Evolutionary conservation across 2,888 invertebrate species (phyloP).

Genomic region (Dinocampus coccinellae): DNA sequence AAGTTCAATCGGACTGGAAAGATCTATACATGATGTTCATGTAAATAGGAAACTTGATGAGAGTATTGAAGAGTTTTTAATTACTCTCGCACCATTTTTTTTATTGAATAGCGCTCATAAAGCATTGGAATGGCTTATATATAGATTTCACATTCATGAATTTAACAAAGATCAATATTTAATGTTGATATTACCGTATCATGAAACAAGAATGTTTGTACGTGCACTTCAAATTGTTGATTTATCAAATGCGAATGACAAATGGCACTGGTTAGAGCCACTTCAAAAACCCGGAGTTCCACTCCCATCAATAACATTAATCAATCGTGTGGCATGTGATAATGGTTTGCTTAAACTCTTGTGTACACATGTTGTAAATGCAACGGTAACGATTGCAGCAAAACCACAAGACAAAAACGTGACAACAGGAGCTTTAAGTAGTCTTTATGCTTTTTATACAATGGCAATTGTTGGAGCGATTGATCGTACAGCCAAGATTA

Average conservation of each 20-base stretch:
- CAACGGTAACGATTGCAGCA: conserved; percentile 72
- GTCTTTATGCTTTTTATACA: conserved; percentile 85
- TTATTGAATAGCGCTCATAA: conserved; percentile 87
- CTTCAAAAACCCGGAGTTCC: conserved; percentile 83
- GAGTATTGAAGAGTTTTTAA: conserved; percentile 83
- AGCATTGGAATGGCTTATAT: conserved; percentile 95
- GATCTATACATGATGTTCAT: conserved; percentile 81
- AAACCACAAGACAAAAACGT: conserved; percentile 70
- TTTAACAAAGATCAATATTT: conserved; percentile 89
- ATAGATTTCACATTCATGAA: conserved; percentile 88
- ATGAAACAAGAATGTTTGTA: conserved; percentile 92
- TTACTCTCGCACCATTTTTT: conserved; percentile 89
- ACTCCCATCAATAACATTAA: conserved; percentile 79
- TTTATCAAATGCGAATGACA: conserved; percentile 73
- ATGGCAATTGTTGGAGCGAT: conserved; percentile 81
- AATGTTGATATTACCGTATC: conserved; percentile 88
- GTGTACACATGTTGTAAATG: conserved; percentile 72
- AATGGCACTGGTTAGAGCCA: conserved; percentile 83
- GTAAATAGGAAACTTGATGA: conserved; percentile 83
- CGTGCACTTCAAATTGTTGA: conserved; percentile 82
- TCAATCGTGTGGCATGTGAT: conserved; percentile 79
- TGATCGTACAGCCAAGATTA: conserved; percentile 72
- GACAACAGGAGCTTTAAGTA: conserved; percentile 72
- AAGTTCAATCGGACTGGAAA: conserved; percentile 83
- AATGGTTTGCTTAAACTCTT: conserved; percentile 76